Evolutionary conservation across 2,888 invertebrate species (phyloP), one percentile per base, ranked within the genome.

Genomic region (Thera britannica): DNA sequence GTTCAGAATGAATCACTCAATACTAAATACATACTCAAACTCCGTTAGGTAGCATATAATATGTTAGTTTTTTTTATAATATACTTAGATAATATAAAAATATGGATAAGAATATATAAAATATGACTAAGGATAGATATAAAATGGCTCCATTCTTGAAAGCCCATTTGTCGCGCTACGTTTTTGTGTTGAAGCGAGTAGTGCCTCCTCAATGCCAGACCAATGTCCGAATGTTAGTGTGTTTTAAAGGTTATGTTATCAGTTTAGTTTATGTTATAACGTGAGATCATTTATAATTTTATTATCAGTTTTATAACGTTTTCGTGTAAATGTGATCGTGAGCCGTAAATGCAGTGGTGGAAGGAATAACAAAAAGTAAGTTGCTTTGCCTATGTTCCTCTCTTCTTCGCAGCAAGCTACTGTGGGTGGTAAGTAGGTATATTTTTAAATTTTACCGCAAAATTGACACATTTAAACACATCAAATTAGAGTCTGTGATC

Each of bases 181-280:
- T 51, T 12, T 51, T 51, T 51, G 38, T 44, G 6, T n/a, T 54
- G 44, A 6, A 41, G 7, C 61, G 61, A 41, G 54, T 44, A 34
- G 41, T 52, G 23, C 52, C 60, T 59, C 52, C 0, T 59, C 60
- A 65, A 60, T 60, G 65, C 23, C 48, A 41, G 60, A 57, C 41
- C 60, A 49, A 51, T 65, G 60, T 55, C 65, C 56, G 54, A 35
- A 51, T 36, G 44, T 11, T 52, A 35, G 44, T 35, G n/a, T 6
- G 61, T 54, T 8, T 44, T 61, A 46, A 35, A 61, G 54, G 54
- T 61, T 61, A 54, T 34, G 12, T 38, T 55, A 36, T 55, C 36
- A 8, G 36, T 4, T 55, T 55, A 11, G 35, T 55, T 55, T 36
- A 55, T 55, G 55, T 6, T 55, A 8, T 55, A 55, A 41, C 55